A percentile compares a stretch with the other conserved stretches of the same genome.
phyloP scores from a whole-genome alignment of 1,140 invertebrate species.

The Drosophila kurseongensis region DNA sequence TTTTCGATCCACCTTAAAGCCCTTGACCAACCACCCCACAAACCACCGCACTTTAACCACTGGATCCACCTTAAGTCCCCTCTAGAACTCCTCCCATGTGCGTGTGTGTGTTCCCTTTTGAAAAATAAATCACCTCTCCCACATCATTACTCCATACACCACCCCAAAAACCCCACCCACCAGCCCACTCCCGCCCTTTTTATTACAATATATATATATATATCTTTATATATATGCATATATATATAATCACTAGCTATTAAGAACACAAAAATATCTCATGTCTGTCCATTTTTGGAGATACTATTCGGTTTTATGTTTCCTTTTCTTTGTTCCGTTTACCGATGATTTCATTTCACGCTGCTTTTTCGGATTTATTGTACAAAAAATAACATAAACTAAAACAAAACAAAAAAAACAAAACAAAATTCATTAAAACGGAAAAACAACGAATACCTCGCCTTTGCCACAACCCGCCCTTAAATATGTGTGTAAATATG shows the following conservation, averaged over 20 bases:
- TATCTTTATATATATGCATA: slow-evolving; percentile 13
- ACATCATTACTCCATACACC: slow-evolving; percentile 22
- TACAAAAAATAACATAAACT: slow-evolving; percentile 53
- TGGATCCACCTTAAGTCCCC: slow-evolving; percentile 9
- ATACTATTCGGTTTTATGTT: slow-evolving; percentile 77
- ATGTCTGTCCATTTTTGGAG: slow-evolving; percentile 73
- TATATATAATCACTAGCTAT: slow-evolving; percentile 55
- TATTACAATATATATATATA: slow-evolving; percentile 16
- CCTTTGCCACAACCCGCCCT: slow-evolving; percentile 40
- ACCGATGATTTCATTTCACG: slow-evolving; percentile 82
- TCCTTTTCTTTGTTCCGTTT: slow-evolving; percentile 82
- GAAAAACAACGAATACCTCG: slow-evolving; percentile 42
- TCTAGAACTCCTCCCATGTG: slow-evolving; percentile 26
- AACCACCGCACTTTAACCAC: slow-evolving; percentile 32
- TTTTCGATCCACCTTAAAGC: slow-evolving; percentile 11
- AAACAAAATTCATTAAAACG: slow-evolving; percentile 23
- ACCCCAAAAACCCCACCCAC: background rate
- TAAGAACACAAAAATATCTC: slow-evolving; percentile 62
- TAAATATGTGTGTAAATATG: slow-evolving; percentile 20
- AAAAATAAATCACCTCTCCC: slow-evolving; percentile 12
- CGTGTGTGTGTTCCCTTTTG: slow-evolving; percentile 33
- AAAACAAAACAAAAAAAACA: slow-evolving; percentile 19
- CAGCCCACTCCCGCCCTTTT: slow-evolving; percentile 2
- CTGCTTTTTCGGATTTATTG: slow-evolving; percentile 84
- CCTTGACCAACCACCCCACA: slow-evolving; percentile 15